Base-by-base conservation (phyloP, 2,113 vertebrate genomes). In the Panthera tigris region DNA sequence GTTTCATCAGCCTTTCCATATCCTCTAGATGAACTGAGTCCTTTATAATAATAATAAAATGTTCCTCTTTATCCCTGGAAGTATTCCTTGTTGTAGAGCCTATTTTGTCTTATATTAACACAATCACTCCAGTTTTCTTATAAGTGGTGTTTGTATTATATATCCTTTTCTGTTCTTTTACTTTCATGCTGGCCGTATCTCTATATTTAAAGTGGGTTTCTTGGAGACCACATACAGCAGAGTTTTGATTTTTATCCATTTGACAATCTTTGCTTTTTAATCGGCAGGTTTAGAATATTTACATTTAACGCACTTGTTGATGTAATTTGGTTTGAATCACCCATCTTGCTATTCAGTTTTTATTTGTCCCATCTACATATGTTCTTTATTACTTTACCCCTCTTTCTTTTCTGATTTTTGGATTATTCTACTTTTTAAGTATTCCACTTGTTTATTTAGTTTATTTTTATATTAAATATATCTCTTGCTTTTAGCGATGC, bases 211-310 rank as follows among this genome's bases (percentile, higher is more conserved):
- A 94, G 61, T 57, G 10, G 3, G 1, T 55, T 91, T 91, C 45
- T 84, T 83, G 29, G 12, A 65, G 80, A 79, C 5, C 90, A 15
- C 36, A 79, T 61, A 33, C 1, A 76, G n/a, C 13, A n/a, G 36
- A 93, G 4, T 33, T 21, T 80, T 86, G 13, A 63, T 39, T 33
- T 52, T 74, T 79, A 71, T 55, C 5, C 41, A 83, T 52, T 14
- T 91, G 82, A 80, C 69, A 45, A 63, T 76, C 45, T 69, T 80
- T 92, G 33, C 16, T n/a, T 90, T 97, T 78, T 69, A 86, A 23
- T 87, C 63, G 41, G 8, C 73, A 14, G 31, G 5, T 80, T 76
- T 74, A 79, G 39, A 80, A 31, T 74, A 63, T 39, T 69, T 96
- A 55, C 1, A 80, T 68, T 87, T 81, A 76, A 63, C 69, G 31